Evolutionary conservation across 2,797 vertebrate species (phyloP), one percentile per base, ranked within the genome.

Genomic region (Peromyscus attwateri): DNA sequence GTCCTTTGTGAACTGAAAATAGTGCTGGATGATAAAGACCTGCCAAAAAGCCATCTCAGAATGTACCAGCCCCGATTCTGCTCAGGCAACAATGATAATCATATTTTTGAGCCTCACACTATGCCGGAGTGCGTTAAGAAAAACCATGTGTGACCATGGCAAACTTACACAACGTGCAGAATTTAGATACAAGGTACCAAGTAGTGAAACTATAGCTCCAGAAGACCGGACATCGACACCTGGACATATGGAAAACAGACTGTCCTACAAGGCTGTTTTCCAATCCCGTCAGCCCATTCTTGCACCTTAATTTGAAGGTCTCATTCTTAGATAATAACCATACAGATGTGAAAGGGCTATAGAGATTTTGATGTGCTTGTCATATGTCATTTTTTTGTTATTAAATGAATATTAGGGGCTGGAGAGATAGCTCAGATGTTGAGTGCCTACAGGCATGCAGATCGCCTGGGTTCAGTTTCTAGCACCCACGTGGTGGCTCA

Each of bases 1-100:
- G 95, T 87, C 92, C 52, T 97, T 94, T 89, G 95, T 97, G 94
- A 96, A 95, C 88, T 80, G 95, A 97, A 98, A 96, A 96, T 85
- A 93, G 95, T 89, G 70, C 90, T 66, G 40, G 46, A 60, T 97
- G 95, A 91, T 82, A 89, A 97, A 95, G 66, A 92, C 37, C 95
- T 94, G 77, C 89, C 87, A 89, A 84, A 95, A 95, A 96, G 83
- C 90, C 60, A 73, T 73, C 6, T 17, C 92, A 95, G 91, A 92
- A 94, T 37, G 89, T 88, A 55, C 91, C 91, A 75, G 60, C 81
- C 88, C 77, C 49, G 57, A 80, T 68, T 76, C 62, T 62, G 83
- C 71, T 82, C 49, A 93, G 52, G 94, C 57, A 87, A 81, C 75
- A 70, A 55, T 57, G 81, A 87, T 82, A 79, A 84, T 68, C 66